phyloP scores from a whole-genome alignment of 2,888 invertebrate species.

The Podabrus alpinus region DNA sequence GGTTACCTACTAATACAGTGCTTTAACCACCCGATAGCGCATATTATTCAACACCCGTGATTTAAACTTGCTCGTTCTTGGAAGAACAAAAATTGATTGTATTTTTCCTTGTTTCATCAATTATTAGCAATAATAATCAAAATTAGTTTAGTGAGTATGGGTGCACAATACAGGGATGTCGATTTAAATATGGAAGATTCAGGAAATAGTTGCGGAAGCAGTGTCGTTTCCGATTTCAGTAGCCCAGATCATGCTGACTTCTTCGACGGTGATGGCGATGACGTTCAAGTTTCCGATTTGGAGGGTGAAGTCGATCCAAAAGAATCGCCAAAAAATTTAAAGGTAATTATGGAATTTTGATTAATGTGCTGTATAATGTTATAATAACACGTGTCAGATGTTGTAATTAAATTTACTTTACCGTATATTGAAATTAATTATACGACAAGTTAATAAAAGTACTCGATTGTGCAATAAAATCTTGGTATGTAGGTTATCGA shows the following conservation, averaged over 20 bases:
- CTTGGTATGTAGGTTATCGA: conserved; percentile 12
- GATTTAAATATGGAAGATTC: conserved; percentile 54
- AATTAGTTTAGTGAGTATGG: conserved; percentile 47
- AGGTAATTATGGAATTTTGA: conserved; percentile 43
- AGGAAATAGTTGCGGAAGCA: conserved; percentile 56
- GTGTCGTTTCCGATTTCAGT: conserved; percentile 54
- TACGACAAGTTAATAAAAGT: conserved; percentile 3
- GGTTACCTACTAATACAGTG: conserved; percentile 12
- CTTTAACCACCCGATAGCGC: conserved; percentile 16
- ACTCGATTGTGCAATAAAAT: conserved; percentile 10
- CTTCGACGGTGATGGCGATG: conserved; percentile 62
- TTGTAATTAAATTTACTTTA: conserved; percentile 1
- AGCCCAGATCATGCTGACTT: conserved; percentile 55
- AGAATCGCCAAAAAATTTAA: conserved; percentile 44
- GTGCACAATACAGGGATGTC: conserved; percentile 51
- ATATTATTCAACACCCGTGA: conserved; percentile 11
- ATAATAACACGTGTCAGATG: conserved; percentile 12
- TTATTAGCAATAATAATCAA: neutral
- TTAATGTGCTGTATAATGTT: neutral
- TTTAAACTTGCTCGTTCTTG: neutral
- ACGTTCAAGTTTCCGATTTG: conserved; percentile 63
- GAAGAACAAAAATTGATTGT: neutral
- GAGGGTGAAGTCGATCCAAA: conserved; percentile 61
- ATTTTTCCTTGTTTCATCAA: conserved; percentile 1
- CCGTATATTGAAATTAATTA: neutral